Evolutionary conservation across 1,140 invertebrate genomes (phyloP).

Genomic region (Paramacrobiotus metropolitanus): DNA sequence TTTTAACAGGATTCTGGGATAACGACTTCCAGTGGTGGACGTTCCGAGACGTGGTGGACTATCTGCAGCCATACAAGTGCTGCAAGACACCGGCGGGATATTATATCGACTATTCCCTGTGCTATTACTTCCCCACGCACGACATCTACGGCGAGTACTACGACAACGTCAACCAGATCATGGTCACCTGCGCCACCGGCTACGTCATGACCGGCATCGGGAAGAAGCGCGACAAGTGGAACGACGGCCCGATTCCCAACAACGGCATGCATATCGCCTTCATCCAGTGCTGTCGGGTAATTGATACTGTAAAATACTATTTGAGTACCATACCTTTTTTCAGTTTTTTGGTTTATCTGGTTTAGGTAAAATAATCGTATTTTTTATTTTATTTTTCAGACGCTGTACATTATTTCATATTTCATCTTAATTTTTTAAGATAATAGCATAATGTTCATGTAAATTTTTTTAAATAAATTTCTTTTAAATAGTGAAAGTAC

Average conservation of each 20-base stretch:
- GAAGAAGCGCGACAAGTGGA: neutral
- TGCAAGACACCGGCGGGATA: neutral
- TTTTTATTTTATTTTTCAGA: too few relatives aligned
- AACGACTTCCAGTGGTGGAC: neutral
- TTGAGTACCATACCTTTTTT: too few relatives aligned
- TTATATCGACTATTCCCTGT: neutral
- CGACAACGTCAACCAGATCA: neutral
- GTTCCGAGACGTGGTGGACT: neutral
- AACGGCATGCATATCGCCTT: neutral
- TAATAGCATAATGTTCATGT: neutral
- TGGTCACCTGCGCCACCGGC: slow-evolving; percentile 1
- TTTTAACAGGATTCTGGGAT: neutral
- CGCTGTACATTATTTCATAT: neutral
- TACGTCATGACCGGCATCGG: neutral
- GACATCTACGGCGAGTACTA: slow-evolving; percentile 4
- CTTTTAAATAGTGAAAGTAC: too few relatives aligned
- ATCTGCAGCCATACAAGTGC: neutral
- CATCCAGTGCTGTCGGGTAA: neutral
- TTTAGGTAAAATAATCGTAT: neutral
- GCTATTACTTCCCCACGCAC: neutral
- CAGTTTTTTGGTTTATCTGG: neutral
- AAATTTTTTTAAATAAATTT: too few relatives aligned
- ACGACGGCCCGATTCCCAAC: too few relatives aligned
- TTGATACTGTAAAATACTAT: too few relatives aligned
- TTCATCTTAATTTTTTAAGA: neutral